Evolutionary conservation across 2,888 invertebrate species (phyloP), one percentile per base, ranked within the genome.

Genomic region (Andrena trimmerana): DNA sequence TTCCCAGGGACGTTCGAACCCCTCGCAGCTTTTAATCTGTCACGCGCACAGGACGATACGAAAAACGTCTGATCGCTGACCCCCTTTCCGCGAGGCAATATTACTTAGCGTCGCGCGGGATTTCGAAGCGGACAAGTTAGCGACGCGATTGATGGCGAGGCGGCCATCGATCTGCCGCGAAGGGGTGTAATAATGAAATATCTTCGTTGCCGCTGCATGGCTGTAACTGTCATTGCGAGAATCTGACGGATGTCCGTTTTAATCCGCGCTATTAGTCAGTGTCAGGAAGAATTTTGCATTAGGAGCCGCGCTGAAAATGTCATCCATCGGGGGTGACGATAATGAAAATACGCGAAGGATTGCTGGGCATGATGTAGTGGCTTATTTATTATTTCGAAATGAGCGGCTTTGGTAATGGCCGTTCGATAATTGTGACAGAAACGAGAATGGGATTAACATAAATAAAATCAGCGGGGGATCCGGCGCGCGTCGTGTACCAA

Each of bases 171-270:
- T 72, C 57, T 36, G 29, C n/a, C 29, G n/a, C 13, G 65, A 62
- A 42, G 29, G 54, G 52, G 10, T 57, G 67, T 67, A 81, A 82
- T 82, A 82, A 82, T 67, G 81, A 81, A 81, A 81, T 81, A 81
- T 75, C 69, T 75, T 69, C 81, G 81, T 75, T 24, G 24, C 62
- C 20, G 52, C 24, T 74, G 62, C 36, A 57, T 27, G 69, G 31
- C 31, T 60, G 74, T 69, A 66, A 68, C 63, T 74, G 80, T 54
- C 74, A 63, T 70, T 70, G 29, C 75, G 54, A 60, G 70, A 75
- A 81, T 76, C 66, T 75, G 60, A 62, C 70, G 52, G 76, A 66
- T 62, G 68, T 52, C 48, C 24, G 73, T 29, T 80, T 81, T 81
- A 82, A 82, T 76, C 82, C 59, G 33, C 16, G 54, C 60, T 71